A percentile compares a stretch with the other conserved stretches of the same genome.
phyloP scores from a whole-genome alignment of 2,113 vertebrate genomes.

The Xenopus borealis region DNA sequence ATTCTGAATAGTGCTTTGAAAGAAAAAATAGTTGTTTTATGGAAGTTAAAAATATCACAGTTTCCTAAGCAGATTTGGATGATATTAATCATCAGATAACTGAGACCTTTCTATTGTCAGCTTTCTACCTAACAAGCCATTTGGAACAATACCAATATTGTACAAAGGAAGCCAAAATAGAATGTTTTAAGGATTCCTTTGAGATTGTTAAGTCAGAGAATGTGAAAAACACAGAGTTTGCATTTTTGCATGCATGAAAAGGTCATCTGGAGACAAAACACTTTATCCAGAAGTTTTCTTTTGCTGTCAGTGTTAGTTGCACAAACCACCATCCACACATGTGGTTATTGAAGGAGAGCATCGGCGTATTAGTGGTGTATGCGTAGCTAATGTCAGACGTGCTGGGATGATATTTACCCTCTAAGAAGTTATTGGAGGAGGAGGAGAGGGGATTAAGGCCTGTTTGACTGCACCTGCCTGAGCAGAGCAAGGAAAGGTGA shows the following conservation, averaged over 20 bases:
- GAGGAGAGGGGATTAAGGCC: constrained; percentile 55
- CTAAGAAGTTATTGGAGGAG: constrained; percentile 12
- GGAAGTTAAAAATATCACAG: no score
- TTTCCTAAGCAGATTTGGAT: neutral
- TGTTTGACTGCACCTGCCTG: constrained; percentile 55
- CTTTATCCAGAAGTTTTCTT: constrained; percentile 3
- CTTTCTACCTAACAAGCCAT: neutral
- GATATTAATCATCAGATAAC: neutral
- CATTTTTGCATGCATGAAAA: constrained; percentile 2
- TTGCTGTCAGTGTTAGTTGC: constrained; percentile 25
- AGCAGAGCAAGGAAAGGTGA: constrained; percentile 39
- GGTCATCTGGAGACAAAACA: constrained; percentile 8
- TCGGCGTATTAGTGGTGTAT: constrained; percentile 50
- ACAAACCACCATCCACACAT: constrained; percentile 26
- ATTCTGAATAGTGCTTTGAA: no score
- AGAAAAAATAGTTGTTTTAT: no score
- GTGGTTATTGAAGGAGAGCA: constrained; percentile 34
- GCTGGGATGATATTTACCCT: constrained; percentile 55
- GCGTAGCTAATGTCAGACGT: constrained; percentile 52
- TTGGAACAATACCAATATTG: constrained; percentile 1
- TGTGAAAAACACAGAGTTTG: neutral
- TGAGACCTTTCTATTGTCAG: neutral
- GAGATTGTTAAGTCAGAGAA: constrained; percentile 23
- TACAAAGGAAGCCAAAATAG: neutral
- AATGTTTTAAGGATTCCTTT: constrained; percentile 11